A percentile compares a stretch with the other conserved stretches of the same genome.
Evolutionary conservation across 2,113 vertebrate genomes (phyloP).

Genomic region (Petaurus breviceps): DNA sequence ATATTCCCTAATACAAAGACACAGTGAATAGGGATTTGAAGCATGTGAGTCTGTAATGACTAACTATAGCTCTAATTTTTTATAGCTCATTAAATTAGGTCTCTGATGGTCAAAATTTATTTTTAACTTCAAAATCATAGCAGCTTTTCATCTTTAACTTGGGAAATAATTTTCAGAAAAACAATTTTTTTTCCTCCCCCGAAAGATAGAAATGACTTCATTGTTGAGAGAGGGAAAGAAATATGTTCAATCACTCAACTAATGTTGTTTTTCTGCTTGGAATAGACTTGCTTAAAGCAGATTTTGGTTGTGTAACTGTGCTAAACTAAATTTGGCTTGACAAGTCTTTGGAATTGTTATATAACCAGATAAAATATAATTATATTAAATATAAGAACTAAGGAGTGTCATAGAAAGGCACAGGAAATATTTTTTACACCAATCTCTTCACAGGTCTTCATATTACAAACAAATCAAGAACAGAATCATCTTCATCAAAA

Average conservation of each 20-base stretch:
- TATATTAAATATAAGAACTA: slow-evolving; percentile 61
- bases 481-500: slow-evolving; percentile 34
- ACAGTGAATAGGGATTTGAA: slow-evolving; percentile 73
- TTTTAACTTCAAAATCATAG: slow-evolving; percentile 67
- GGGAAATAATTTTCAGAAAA: slow-evolving; percentile 63
- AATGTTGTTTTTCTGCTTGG: slow-evolving; percentile 41
- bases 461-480: slow-evolving; percentile 8
- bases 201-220: slow-evolving; percentile 74
- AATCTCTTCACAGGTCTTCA: background rate
- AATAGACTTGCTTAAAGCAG: slow-evolving; percentile 73
- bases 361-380: slow-evolving; percentile 68
- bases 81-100: slow-evolving; percentile 60
- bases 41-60: slow-evolving; percentile 56
- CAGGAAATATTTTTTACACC: background rate
- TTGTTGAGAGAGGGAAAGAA: slow-evolving; percentile 70
- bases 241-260: slow-evolving; percentile 72
- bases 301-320: slow-evolving; percentile 80
- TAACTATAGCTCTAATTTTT: slow-evolving; percentile 68
- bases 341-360: slow-evolving; percentile 66
- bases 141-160: slow-evolving; percentile 73
- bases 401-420: background rate
- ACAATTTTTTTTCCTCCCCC: slow-evolving; percentile 49
- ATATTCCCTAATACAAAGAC: slow-evolving; percentile 68
- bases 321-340: slow-evolving; percentile 77
- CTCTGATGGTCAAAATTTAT: slow-evolving; percentile 67